Conservation (phyloP, 37 sponge, comb jelly and placozoan genomes). For the Eunapius fragilis region DNA sequence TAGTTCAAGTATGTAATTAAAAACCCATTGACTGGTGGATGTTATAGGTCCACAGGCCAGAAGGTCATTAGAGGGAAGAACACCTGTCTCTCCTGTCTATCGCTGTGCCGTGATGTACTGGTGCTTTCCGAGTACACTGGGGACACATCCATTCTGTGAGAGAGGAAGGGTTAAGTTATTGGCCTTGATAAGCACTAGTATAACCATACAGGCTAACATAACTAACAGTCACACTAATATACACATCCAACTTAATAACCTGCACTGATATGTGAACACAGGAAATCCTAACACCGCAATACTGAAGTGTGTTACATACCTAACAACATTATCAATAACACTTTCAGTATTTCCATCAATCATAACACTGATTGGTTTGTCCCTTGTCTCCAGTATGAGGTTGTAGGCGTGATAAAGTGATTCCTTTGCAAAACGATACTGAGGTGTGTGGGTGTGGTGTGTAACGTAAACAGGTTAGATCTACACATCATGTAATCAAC, state of each 20-base stretch:
- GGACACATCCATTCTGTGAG: constrained; percentile 52
- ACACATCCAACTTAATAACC: no score
- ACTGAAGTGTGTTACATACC: constrained; percentile 20
- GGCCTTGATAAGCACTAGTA: no score
- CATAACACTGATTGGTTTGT: constrained; percentile 75
- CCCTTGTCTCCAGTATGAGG: constrained; percentile 61
- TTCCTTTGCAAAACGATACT: constrained; percentile 55
- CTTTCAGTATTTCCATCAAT: constrained; percentile 54
- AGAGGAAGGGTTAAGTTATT: neutral
- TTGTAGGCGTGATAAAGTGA: constrained; percentile 50
- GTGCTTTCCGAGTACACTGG: constrained; percentile 35
- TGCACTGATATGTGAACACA: no score
- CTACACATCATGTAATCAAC: no score
- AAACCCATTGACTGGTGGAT: no score
- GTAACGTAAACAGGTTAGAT: no score
- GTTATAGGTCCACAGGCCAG: constrained; percentile 82
- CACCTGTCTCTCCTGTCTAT: constrained; percentile 41
- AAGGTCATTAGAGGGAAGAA: constrained; percentile 84
- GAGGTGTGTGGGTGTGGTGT: neutral
- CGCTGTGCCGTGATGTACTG: neutral
- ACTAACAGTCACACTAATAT: no score
- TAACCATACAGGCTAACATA: no score
- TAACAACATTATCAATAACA: constrained; percentile 75
- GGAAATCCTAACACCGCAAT: no score
- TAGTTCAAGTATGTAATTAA: no score